Evolutionary conservation across 2,113 vertebrate species (phyloP).

Genomic region (Daubentonia madagascariensis): DNA sequence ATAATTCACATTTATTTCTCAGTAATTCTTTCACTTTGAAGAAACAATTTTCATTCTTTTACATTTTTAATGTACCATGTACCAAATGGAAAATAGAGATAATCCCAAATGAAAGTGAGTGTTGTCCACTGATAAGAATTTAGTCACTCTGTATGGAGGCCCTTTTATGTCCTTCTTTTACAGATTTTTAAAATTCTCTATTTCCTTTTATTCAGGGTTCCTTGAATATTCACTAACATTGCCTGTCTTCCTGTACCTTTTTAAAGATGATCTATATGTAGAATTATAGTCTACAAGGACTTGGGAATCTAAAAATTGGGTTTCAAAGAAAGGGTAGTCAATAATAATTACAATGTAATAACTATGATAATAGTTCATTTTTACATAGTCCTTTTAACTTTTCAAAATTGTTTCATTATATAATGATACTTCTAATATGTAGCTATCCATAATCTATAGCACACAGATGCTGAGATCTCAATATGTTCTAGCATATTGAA

Average conservation of each 20-base stretch:
- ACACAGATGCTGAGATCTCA: neutral
- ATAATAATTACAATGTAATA: neutral
- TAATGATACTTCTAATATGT: neutral
- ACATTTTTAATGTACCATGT: neutral
- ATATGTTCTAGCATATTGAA: neutral
- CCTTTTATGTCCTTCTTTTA: neutral
- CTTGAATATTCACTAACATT: neutral
- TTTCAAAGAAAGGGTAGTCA: neutral
- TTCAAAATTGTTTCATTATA: neutral
- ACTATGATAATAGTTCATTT: neutral
- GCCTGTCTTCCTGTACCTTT: neutral
- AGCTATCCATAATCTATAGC: neutral
- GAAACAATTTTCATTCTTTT: conserved; percentile 23
- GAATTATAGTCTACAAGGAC: neutral
- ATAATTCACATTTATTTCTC: conserved; percentile 29
- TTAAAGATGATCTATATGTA: neutral
- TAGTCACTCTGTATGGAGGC: neutral
- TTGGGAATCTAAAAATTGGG: neutral
- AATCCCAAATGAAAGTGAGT: neutral
- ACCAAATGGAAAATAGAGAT: conserved; percentile 25
- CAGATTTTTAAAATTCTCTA: neutral
- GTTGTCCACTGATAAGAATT: conserved; percentile 20
- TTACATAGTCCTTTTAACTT: neutral
- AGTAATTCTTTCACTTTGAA: conserved; percentile 9
- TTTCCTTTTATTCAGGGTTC: neutral